Base-by-base conservation (phyloP, 2,113 vertebrate species). In the Oxyruncus cristatus region DNA sequence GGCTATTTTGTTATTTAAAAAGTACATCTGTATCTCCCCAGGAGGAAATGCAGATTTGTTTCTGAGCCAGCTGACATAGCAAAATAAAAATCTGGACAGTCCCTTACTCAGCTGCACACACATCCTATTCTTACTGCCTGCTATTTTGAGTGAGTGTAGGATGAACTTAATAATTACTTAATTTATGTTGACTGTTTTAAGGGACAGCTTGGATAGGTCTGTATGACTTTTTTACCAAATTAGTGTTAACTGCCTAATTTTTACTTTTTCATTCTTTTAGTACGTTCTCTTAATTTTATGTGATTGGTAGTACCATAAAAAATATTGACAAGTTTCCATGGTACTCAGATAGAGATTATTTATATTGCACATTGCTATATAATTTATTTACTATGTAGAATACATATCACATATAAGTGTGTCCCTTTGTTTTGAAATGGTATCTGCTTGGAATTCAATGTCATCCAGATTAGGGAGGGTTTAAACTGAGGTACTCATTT, bases 1-100 rank as follows among this genome's bases (percentile, higher is more conserved):
- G 91, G 77, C 53, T 92, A 96, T 96, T 95, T 95, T 92, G 33
- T 95, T 95, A 95, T 95, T 96, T 49, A 68, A 92, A 95, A 95
- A 89, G 80, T 82, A 95, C 95, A 92, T 94, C 94, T 95, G 95
- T 92, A 95, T 87, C 80, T 94, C 88, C 94, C 93, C 94, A 91
- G 84, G 93, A 96, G 84, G 83, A 95, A 89, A 94, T 85, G 84
- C 66, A 92, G 84, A 87, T 94, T 93, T 91, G 52, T 66, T 75
- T 82, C 93, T 75, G 56, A 92, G 94, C 84, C 73, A 97, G 94
- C 93, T 96, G 95, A 96, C 73, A 59, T 66, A 95, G 91, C 94
- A 95, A 63, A 95, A 96, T 79, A 44, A 49, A 89, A 95, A 92
- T 81, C 74, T 82, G 93, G 37, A 78, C 49, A 67, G 84, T 68